phyloP scores from a whole-genome alignment of 2,888 invertebrate species.

The Eupithecia subfuscata region DNA sequence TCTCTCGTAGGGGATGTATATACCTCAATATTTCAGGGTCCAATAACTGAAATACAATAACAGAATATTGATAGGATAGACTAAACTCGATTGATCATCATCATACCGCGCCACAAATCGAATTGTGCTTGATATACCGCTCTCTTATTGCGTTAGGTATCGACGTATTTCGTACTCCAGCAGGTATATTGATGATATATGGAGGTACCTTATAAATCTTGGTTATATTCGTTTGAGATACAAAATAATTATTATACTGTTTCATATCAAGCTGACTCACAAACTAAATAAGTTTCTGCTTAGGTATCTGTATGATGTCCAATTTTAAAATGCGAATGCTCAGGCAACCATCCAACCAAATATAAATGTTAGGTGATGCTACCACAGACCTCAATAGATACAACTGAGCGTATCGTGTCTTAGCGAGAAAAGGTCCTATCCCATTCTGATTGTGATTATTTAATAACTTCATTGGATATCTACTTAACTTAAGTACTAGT shows the following conservation, averaged over 20 bases:
- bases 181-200: background rate
- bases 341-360: background rate
- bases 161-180: background rate
- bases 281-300: too few relatives aligned
- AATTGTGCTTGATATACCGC: slow-evolving; percentile 1
- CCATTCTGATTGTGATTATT: too few relatives aligned
- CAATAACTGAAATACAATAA: background rate
- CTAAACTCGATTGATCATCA: slow-evolving; percentile 5
- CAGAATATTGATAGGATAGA: background rate
- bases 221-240: background rate
- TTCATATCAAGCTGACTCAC: too few relatives aligned
- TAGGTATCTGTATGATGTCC: too few relatives aligned
- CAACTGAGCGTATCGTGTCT: too few relatives aligned
- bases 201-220: background rate
- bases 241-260: background rate
- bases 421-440: too few relatives aligned
- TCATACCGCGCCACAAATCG: background rate
- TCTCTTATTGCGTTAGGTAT: background rate
- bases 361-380: background rate
- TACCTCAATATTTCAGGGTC: background rate
- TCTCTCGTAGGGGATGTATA: background rate
- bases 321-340: too few relatives aligned
- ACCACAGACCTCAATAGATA: background rate
- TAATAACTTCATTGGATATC: too few relatives aligned
- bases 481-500: too few relatives aligned